Conservation (phyloP, 2,113 vertebrate species). For the Tachysurus fulvidraco region DNA sequence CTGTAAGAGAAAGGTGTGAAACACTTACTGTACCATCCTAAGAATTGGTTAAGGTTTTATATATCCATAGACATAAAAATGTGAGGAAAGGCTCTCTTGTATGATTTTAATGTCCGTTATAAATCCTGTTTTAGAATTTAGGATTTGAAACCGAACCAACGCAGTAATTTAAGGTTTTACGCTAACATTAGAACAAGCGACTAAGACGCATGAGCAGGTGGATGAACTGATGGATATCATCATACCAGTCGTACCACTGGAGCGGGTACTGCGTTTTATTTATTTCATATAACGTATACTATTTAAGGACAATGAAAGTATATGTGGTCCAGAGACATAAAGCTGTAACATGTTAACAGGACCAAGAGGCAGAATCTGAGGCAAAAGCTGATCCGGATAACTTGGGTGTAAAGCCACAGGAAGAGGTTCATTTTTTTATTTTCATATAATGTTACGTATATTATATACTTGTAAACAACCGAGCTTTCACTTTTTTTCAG, state of each 20-base stretch:
- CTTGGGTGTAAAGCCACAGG: neutral
- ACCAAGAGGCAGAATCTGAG: neutral
- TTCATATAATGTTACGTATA: neutral
- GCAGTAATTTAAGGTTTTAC: neutral
- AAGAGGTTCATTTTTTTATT: neutral
- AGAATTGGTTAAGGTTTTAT: neutral
- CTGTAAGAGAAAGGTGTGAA: neutral
- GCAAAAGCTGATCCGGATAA: neutral
- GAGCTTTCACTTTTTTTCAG: neutral
- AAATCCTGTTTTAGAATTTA: neutral
- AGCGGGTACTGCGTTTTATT: constrained; percentile 1
- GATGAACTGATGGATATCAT: constrained; percentile 32
- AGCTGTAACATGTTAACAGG: neutral
- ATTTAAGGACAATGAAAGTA: neutral
- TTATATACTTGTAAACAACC: neutral
- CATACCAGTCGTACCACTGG: neutral
- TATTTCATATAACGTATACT: too few species aligned
- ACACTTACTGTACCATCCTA: neutral
- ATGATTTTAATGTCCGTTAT: neutral
- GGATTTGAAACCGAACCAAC: neutral
- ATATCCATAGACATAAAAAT: neutral
- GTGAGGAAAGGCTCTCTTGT: too few species aligned
- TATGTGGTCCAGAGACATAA: too few species aligned
- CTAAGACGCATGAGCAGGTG: neutral
- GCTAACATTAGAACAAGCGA: neutral